Conservation (phyloP, 2,113 vertebrate species). For the Crotalus tigris region DNA sequence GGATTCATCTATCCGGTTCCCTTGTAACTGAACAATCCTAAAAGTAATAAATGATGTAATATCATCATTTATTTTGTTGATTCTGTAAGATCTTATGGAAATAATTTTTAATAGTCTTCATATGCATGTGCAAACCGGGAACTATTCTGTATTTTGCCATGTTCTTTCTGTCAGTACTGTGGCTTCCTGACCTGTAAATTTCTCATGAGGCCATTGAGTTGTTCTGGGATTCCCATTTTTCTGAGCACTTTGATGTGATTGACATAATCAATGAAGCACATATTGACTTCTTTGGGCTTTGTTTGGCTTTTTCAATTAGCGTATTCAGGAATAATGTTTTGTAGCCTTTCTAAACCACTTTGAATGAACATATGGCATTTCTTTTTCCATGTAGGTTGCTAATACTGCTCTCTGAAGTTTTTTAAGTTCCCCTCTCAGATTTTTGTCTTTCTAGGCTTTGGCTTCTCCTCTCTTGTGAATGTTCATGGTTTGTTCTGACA, state of each 20-base stretch:
- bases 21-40: slow-evolving; percentile 62
- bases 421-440: neutral
- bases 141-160: neutral
- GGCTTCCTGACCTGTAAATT: neutral
- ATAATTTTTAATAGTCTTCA: neutral
- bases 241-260: neutral
- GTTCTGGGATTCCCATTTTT: neutral
- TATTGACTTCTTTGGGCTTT: neutral
- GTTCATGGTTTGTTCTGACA: neutral
- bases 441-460: neutral
- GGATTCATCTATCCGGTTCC: slow-evolving; percentile 48
- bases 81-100: slow-evolving; percentile 9
- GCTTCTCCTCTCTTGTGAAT: neutral
- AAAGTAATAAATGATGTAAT: slow-evolving; percentile 37
- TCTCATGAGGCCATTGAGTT: neutral
- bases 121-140: neutral
- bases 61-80: neutral
- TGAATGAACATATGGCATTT: neutral
- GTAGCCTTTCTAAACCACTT: neutral
- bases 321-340: neutral
- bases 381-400: neutral
- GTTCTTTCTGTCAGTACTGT: neutral
- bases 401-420: neutral
- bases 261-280: neutral
- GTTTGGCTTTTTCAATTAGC: neutral